These are phyloP conservation scores for Gymnothorax javanicus DNA, from an alignment of 2,797 vertebrate genomes.

Conservation along the genomic window DNA sequence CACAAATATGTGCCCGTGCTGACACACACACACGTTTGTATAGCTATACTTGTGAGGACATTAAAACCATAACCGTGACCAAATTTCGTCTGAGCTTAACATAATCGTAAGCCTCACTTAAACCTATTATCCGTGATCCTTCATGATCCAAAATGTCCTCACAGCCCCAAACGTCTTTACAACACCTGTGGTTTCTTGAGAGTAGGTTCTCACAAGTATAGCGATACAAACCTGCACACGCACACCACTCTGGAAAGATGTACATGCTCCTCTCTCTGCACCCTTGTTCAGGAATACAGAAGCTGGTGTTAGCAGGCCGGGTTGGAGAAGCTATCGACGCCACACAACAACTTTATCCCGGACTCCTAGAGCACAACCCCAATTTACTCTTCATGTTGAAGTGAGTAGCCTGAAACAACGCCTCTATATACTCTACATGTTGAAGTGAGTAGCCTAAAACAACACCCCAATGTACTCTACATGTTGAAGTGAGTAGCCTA, in stretches of 20 bases:
- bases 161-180: no score
- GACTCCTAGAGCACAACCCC: slow-evolving; percentile 92
- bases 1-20: neutral
- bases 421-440: neutral
- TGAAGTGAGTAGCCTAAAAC: slow-evolving; percentile 71
- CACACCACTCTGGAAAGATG: neutral
- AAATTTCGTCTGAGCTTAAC: no score
- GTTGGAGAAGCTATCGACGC: slow-evolving; percentile 95
- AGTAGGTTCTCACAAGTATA: no score
- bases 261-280: slow-evolving; percentile 22
- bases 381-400: slow-evolving; percentile 98
- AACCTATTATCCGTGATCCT: no score
- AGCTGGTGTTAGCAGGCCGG: slow-evolving; percentile 93
- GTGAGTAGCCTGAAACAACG: slow-evolving; percentile 71
- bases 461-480: slow-evolving; percentile 89
- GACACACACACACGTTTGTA: neutral
- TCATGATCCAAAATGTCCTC: no score
- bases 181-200: no score
- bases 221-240: neutral
- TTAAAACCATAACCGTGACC: no score
- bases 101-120: no score
- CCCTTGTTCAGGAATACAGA: slow-evolving; percentile 89
- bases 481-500: slow-evolving; percentile 67
- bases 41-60: no score
- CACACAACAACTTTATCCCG: slow-evolving; percentile 94